phyloP scores from a whole-genome alignment of 2,888 invertebrate genomes.

The Lypha dubia region DNA sequence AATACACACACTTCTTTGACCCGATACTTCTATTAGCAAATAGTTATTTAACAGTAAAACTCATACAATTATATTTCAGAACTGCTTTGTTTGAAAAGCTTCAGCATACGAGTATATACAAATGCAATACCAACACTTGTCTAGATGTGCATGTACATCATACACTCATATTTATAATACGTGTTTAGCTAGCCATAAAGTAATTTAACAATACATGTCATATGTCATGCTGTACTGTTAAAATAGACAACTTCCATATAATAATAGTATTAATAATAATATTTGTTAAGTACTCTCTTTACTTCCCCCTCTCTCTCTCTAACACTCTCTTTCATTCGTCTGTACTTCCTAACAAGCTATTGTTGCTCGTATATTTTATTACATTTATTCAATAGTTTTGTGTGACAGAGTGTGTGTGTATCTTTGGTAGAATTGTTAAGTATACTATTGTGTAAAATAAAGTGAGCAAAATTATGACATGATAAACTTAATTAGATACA shows the following conservation, averaged over 20 bases:
- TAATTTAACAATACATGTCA: slow-evolving; percentile 70
- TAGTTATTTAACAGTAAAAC: too few species aligned
- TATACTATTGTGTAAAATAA: slow-evolving; percentile 63
- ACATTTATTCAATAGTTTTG: not conserved
- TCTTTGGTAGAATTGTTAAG: slow-evolving; percentile 11
- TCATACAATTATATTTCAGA: too few species aligned
- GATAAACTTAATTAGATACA: slow-evolving; percentile 59
- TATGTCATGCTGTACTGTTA: slow-evolving; percentile 64
- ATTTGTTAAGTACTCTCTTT: slow-evolving; percentile 30
- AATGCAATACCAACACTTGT: not conserved
- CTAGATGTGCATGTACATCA: slow-evolving; percentile 2
- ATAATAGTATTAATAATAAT: slow-evolving; percentile 46
- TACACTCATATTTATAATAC: slow-evolving; percentile 35
- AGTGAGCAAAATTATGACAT: slow-evolving; percentile 51
- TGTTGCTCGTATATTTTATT: not conserved
- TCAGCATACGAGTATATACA: not conserved
- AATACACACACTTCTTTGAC: not conserved
- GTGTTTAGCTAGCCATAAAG: slow-evolving; percentile 60
- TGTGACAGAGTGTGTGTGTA: not conserved
- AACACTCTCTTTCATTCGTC: not conserved
- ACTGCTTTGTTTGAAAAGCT: too few species aligned
- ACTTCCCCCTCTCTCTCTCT: not conserved
- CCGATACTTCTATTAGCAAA: not conserved
- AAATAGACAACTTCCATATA: slow-evolving; percentile 50
- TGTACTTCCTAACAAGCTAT: not conserved